Evolutionary conservation across 2,113 vertebrate genomes (phyloP).

Genomic region (Oncorhynchus keta): DNA sequence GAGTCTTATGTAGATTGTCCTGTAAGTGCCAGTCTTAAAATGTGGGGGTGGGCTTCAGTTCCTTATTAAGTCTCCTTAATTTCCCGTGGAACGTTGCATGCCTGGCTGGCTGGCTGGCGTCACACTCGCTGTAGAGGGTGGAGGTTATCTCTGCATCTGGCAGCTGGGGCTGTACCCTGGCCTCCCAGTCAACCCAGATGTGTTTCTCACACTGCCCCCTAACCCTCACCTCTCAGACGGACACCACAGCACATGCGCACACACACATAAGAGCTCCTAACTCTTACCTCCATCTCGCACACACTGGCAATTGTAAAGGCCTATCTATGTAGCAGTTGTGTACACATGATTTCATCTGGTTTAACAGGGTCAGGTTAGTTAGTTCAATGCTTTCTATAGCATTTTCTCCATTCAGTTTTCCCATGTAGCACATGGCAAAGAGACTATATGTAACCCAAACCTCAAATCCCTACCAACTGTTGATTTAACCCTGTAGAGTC

Average conservation of each 20-base stretch:
- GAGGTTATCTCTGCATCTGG: slow-evolving; percentile 43
- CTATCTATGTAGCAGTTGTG: too few species aligned
- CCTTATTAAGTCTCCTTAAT: slow-evolving; percentile 30
- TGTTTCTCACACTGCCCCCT: background rate
- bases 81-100: slow-evolving; percentile 33
- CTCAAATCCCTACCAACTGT: background rate
- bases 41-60: slow-evolving; percentile 4
- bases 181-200: slow-evolving; percentile 26
- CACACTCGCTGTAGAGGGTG: background rate
- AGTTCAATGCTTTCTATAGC: too few species aligned
- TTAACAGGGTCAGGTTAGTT: too few species aligned
- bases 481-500: background rate
- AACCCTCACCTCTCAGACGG: background rate
- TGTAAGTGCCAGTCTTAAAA: background rate
- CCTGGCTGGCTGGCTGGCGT: slow-evolving; percentile 7
- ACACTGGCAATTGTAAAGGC: too few species aligned
- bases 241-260: background rate
- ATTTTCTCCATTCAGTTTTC: too few species aligned
- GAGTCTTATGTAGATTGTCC: background rate
- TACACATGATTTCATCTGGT: too few species aligned
- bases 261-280: background rate
- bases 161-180: slow-evolving; percentile 23
- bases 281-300: too few species aligned
- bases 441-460: background rate
- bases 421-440: background rate